Percentiles rank a stretch among this genome's conserved stretches.
These are phyloP conservation scores for Polylopha cassiicola DNA, from an alignment of 2,888 invertebrate species.

Conservation along the genomic window DNA sequence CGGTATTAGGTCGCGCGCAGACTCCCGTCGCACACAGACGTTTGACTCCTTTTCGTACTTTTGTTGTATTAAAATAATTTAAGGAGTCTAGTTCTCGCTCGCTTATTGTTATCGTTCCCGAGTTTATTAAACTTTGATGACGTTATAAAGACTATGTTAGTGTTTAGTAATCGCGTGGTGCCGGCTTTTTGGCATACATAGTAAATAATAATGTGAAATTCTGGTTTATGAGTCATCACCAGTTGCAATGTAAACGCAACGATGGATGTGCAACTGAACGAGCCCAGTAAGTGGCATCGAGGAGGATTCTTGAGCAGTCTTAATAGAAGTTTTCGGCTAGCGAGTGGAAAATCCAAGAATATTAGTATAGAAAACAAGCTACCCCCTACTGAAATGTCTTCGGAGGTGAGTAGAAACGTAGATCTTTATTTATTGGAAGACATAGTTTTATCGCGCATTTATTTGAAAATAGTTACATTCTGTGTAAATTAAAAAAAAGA, in stretches of 20 bases:
- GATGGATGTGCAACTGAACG: conserved; percentile 64
- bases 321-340: conserved; percentile 68
- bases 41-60: conserved; percentile 39
- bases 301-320: conserved; percentile 68
- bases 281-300: conserved; percentile 65
- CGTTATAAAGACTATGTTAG: conserved; percentile 2
- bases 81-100: not conserved
- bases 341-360: conserved; percentile 52
- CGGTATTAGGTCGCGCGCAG: conserved; percentile 45
- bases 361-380: conserved; percentile 49
- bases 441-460: too few relatives aligned
- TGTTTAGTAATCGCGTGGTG: conserved; percentile 24
- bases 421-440: too few relatives aligned
- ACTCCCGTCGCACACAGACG: conserved; percentile 45
- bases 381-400: conserved; percentile 45
- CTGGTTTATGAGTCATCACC: conserved; percentile 57
- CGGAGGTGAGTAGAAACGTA: conserved; percentile 52
- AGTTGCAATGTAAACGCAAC: conserved; percentile 62
- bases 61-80: conserved; percentile 1
- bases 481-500: too few relatives aligned
- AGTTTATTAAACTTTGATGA: conserved; percentile 1
- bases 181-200: conserved; percentile 55
- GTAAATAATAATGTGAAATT: conserved; percentile 45
- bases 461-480: too few relatives aligned
- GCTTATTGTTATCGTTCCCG: not conserved